Evolutionary conservation across 2,888 invertebrate genomes (phyloP), one percentile per base, ranked within the genome.

Genomic region (Merodon equestris): DNA sequence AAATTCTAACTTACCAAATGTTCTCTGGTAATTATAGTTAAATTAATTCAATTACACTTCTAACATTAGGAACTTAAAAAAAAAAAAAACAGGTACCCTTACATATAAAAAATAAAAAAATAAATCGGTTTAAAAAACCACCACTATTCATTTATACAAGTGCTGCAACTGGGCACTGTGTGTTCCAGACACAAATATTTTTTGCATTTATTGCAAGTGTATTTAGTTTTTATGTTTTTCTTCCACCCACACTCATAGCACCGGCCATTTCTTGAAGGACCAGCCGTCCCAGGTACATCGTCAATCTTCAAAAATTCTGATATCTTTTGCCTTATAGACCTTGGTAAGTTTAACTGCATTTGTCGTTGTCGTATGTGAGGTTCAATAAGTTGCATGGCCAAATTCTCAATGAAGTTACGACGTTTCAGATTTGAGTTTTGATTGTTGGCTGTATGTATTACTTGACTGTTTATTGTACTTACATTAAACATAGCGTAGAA

Each of bases 371-470:
- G n/a, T n/a, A n/a, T n/a, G n/a, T n/a, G n/a, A n/a, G n/a, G n/a
- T n/a, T n/a, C n/a, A n/a, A n/a, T n/a, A n/a, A n/a, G n/a, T n/a
- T n/a, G n/a, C n/a, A n/a, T n/a, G n/a, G n/a, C n/a, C n/a, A n/a
- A n/a, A n/a, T n/a, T n/a, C n/a, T n/a, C n/a, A n/a, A n/a, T n/a
- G n/a, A n/a, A n/a, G n/a, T n/a, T n/a, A n/a, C n/a, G n/a, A n/a
- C n/a, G n/a, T 63, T 42, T 53, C 51, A 15, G 38, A 14, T 42
- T 40, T 42, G 54, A 40, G n/a, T 54, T 54, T 54, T n/a, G n/a
- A n/a, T n/a, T n/a, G n/a, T n/a, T n/a, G n/a, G n/a, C n/a, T n/a
- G n/a, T n/a, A n/a, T n/a, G n/a, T n/a, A n/a, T n/a, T n/a, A n/a
- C n/a, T n/a, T n/a, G n/a, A n/a, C n/a, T n/a, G n/a, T n/a, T n/a